phyloP scores from a whole-genome alignment of 2,888 invertebrate species.

The Abscondita cerata region DNA sequence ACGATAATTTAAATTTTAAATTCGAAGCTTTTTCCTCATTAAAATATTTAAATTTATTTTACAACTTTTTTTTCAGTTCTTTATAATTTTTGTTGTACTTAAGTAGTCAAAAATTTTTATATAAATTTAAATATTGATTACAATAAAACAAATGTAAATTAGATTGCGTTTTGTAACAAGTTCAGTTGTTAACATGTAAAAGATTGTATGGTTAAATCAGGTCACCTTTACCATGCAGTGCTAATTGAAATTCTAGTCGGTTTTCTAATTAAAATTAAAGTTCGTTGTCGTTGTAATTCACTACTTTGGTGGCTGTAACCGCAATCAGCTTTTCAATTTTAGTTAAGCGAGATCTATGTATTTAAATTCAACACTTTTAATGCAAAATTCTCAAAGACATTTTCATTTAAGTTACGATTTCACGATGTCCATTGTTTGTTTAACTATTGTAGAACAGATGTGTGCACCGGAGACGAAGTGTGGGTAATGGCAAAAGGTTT shows the following conservation, averaged over 20 bases:
- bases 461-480: slow-evolving; percentile 36
- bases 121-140: too few species aligned
- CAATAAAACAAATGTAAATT: too few species aligned
- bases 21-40: too few species aligned
- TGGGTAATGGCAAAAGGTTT: slow-evolving; percentile 30
- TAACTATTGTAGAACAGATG: slow-evolving; percentile 45
- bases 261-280: slow-evolving; percentile 17
- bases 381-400: slow-evolving; percentile 30
- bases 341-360: slow-evolving; percentile 8
- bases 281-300: background rate
- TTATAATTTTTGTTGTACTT: too few species aligned
- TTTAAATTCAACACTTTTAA: slow-evolving; percentile 4
- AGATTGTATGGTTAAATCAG: background rate
- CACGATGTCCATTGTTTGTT: slow-evolving; percentile 37
- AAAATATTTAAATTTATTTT: too few species aligned
- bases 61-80: too few species aligned
- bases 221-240: background rate
- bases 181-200: too few species aligned
- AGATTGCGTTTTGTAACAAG: too few species aligned
- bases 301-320: slow-evolving; percentile 1
- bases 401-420: slow-evolving; percentile 35
- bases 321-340: slow-evolving; percentile 29
- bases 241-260: slow-evolving; percentile 10
- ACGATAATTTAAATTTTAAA: too few species aligned
- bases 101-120: too few species aligned